Base-by-base conservation (phyloP, 2,888 invertebrate genomes). In the Octonoba sinensis region DNA sequence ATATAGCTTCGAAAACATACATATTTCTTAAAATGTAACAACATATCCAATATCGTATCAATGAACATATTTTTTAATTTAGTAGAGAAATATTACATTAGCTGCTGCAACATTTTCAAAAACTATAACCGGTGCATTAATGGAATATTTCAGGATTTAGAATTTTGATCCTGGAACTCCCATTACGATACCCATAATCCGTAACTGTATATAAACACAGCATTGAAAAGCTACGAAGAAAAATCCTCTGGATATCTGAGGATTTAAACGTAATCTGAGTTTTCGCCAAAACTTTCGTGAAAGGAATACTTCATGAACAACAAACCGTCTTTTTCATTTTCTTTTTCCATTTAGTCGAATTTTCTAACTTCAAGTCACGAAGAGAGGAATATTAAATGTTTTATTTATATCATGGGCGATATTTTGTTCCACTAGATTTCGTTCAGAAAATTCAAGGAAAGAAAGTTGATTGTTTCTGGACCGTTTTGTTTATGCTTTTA, bases 301-400 rank as follows among this genome's bases (percentile, higher is more conserved):
- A 57, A 6, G 15, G 74, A 46, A 74, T 74, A 46, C 65, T 66
- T 47, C 74, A 74, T 66, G 65, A 57, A 74, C 65, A 18, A 18
- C 18, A 15, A 18, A 54, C 36, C 36, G 36, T 36, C 36, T 36
- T 36, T 36, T 36, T 60, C 22, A 11, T 66, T 71, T 71, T 22
- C 36, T 60, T 16, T 27, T 47, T 60, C 49, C 60, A n/a, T 13
- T 60, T 60, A 47, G 44, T 59, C 49, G 18, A 49, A 36, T n/a
- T 56, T 77, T 70, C 24, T 36, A 70, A 56, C 44, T 70, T 77
- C 76, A 62, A 47, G 76, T 77, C 76, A 77, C 70, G 76, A 64
- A 77, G 18, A 18, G 24, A 54, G 62, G 70, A 69, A 77, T 77
- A 77, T 77, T 77, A 77, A 77, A 77, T 77, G 76, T 77, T 70